phyloP scores from a whole-genome alignment of 2,113 vertebrate genomes.

The Tetraodon nigroviridis region DNA sequence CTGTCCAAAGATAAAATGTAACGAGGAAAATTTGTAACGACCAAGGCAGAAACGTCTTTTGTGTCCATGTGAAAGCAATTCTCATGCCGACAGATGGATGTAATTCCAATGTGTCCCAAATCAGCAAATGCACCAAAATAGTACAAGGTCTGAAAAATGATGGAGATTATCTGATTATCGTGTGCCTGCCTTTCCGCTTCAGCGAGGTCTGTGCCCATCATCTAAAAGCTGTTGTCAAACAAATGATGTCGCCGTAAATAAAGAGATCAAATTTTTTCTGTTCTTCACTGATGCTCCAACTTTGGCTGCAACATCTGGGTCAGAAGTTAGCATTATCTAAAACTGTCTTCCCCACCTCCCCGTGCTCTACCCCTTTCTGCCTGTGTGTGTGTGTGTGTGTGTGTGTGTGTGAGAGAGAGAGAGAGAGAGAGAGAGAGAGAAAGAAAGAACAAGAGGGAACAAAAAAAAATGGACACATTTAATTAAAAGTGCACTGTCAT shows the following conservation, averaged over 20 bases:
- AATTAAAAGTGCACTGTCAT: constrained; percentile 8
- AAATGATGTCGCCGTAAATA: constrained; percentile 44
- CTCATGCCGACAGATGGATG: constrained; percentile 45
- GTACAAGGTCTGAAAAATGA: constrained; percentile 36
- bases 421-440: neutral
- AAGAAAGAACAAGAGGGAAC: neutral
- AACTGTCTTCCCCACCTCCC: neutral
- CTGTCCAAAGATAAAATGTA: too few relatives aligned
- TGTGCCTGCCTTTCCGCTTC: constrained; percentile 19
- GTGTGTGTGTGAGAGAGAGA: constrained; percentile 9
- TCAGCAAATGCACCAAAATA: constrained; percentile 51
- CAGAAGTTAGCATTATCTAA: constrained; percentile 31
- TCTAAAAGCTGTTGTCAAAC: constrained; percentile 49
- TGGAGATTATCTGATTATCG: constrained; percentile 55
- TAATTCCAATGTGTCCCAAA: constrained; percentile 53
- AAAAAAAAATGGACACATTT: neutral
- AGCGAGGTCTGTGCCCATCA: constrained; percentile 23
- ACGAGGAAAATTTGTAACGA: neutral
- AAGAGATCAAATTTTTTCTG: constrained; percentile 41
- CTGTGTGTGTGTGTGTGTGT: constrained; percentile 6
- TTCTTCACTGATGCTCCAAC: constrained; percentile 23
- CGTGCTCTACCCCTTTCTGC: neutral
- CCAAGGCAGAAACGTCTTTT: neutral
- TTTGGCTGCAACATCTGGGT: constrained; percentile 43
- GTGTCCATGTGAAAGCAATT: constrained; percentile 23